Conservation (phyloP, 2,113 vertebrate species). For the Dipodomys spectabilis region DNA sequence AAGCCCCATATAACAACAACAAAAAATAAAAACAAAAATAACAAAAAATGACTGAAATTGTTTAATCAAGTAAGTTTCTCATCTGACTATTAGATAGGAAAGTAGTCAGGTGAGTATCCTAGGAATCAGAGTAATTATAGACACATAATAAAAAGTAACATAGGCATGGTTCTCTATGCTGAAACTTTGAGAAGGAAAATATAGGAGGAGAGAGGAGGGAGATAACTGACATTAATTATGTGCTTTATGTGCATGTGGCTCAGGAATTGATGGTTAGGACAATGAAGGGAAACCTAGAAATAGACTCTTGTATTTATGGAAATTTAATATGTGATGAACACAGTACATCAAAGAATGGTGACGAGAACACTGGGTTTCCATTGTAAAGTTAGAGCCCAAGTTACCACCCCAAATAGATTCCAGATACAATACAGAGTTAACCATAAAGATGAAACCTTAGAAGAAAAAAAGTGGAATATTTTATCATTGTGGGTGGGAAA, state of each 20-base stretch:
- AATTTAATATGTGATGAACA: constrained; percentile 45
- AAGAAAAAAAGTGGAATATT: not conserved
- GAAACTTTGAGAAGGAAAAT: not conserved
- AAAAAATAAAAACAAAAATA: too few relatives aligned
- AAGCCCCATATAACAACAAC: too few relatives aligned
- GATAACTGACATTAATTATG: not conserved
- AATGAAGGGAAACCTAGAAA: constrained; percentile 35
- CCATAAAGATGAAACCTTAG: constrained; percentile 46
- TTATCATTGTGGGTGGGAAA: not conserved
- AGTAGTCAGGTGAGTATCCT: not conserved
- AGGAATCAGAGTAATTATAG: constrained; percentile 39
- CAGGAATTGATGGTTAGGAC: not conserved
- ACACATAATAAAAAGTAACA: not conserved
- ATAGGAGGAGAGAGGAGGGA: not conserved
- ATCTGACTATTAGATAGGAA: constrained; percentile 15
- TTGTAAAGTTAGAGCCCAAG: constrained; percentile 36
- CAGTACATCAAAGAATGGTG: constrained; percentile 10
- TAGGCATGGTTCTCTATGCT: not conserved
- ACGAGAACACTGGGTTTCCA: constrained; percentile 5
- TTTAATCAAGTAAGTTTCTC: not conserved
- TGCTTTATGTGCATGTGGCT: not conserved
- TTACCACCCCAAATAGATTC: constrained; percentile 26
- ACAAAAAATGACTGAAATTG: not conserved
- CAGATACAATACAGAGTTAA: constrained; percentile 49
- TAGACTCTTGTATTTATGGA: constrained; percentile 20